Evolutionary conservation across 2,888 invertebrate species (phyloP), one percentile per base, ranked within the genome.

Genomic region (Nomada fabriciana): DNA sequence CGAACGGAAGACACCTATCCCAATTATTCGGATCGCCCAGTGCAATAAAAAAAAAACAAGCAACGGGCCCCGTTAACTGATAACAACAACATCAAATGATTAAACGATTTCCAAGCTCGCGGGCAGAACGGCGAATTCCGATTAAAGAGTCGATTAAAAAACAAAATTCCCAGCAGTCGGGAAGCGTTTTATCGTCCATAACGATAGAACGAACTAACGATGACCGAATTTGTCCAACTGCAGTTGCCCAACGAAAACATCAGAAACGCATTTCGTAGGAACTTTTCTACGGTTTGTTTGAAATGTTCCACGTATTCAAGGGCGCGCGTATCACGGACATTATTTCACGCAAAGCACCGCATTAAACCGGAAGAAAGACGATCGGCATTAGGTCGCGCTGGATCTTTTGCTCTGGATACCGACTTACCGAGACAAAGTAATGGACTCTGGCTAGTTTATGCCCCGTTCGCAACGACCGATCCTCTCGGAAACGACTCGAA

Each of bases 351-450:
- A 76, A 87, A 84, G 84, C 86, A 78, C 82, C 85, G 81, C 77
- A 82, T 88, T 88, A 87, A 87, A 86, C 67, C 63, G 70, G 65
- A 81, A 87, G 83, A 87, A 77, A 25, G 77, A 80, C 82, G 72
- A 75, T 68, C 63, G 70, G 86, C 80, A 87, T 88, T 87, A 82
- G 84, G 88, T 87, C 88, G 80, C 76, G 65, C 74, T 73, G 76
- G 76, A 80, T 84, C 86, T 79, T 55, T 83, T 80, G 74, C 74
- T 64, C 75, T 42, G 65, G 73, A 79, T 75, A 64, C 86, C 88
- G 82, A 88, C 86, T 86, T 77, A 87, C 70, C 53, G 65, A 75
- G 85, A 82, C 82, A 75, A 76, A 83, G 80, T 88, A 88, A 86
- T 82, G 86, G 84, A 84, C 79, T 68, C 64, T 15, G 72, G 81